phyloP scores from a whole-genome alignment of 2,797 vertebrate species.

The Sebastes trivittatus region DNA sequence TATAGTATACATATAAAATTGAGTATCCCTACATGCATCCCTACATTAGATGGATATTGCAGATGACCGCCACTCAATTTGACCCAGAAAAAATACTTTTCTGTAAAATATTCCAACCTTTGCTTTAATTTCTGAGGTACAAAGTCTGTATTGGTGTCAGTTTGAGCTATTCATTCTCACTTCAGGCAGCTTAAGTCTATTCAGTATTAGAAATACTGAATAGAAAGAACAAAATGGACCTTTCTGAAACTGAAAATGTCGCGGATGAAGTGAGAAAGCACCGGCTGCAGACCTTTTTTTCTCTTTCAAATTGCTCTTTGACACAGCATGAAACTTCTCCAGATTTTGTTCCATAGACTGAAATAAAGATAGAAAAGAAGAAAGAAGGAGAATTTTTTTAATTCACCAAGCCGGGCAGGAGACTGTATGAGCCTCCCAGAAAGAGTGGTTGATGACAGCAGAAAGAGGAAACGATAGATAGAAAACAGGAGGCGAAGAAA shows the following conservation, averaged over 20 bases:
- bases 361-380: background rate
- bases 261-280: background rate
- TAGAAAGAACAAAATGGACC: background rate
- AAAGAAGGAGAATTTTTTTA: background rate
- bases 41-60: background rate
- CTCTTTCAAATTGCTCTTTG: background rate
- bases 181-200: background rate
- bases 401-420: background rate
- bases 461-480: slow-evolving; percentile 33
- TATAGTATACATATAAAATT: too few relatives aligned
- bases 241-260: background rate
- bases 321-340: background rate
- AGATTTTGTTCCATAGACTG: background rate
- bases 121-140: background rate
- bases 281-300: background rate
- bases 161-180: background rate
- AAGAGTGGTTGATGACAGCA: background rate
- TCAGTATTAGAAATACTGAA: background rate
- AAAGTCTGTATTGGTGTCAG: background rate
- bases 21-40: background rate
- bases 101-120: background rate
- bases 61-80: background rate
- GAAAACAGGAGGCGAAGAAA: background rate
- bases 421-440: background rate
- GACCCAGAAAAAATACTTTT: too few relatives aligned